These are phyloP conservation scores for Aphodius granarius DNA, from an alignment of 2,888 invertebrate genomes.

Conservation along the genomic window DNA sequence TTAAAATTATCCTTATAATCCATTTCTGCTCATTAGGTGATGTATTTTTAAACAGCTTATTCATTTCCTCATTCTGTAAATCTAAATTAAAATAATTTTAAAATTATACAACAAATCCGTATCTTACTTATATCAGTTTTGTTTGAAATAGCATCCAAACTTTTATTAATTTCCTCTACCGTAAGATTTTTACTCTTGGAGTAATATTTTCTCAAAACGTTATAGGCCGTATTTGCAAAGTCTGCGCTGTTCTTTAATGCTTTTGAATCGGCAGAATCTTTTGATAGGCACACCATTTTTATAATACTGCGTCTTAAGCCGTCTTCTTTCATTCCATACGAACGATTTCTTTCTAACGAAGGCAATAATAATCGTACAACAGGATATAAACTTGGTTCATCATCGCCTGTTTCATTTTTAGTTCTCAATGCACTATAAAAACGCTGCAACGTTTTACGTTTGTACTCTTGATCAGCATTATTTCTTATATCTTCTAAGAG, in stretches of 20 bases:
- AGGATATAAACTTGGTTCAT: slow-evolving; percentile 63
- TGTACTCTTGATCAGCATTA: slow-evolving; percentile 8
- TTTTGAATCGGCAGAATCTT: slow-evolving; percentile 19
- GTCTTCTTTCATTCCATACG: slow-evolving; percentile 82
- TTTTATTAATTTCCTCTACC: slow-evolving; percentile 71
- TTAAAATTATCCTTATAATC: slow-evolving; percentile 86
- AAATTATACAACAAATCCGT: background rate
- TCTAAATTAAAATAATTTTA: slow-evolving; percentile 14
- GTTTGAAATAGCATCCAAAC: slow-evolving; percentile 74
- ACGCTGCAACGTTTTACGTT: slow-evolving; percentile 15
- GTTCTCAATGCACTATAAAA: slow-evolving; percentile 12
- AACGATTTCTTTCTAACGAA: slow-evolving; percentile 74
- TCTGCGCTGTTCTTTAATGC: slow-evolving; percentile 56
- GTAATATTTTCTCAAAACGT: slow-evolving; percentile 65
- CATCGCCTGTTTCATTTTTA: slow-evolving; percentile 46
- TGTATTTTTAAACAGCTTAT: slow-evolving; percentile 66
- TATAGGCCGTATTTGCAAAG: slow-evolving; percentile 79
- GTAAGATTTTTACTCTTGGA: slow-evolving; percentile 52
- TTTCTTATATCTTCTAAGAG: slow-evolving; percentile 19
- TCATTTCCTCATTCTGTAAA: slow-evolving; percentile 63
- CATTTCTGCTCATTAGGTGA: slow-evolving; percentile 84
- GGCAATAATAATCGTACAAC: slow-evolving; percentile 80
- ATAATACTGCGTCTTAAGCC: slow-evolving; percentile 73
- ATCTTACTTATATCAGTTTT: slow-evolving; percentile 54
- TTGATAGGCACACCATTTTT: slow-evolving; percentile 72